Evolutionary conservation across 2,888 invertebrate species (phyloP), one percentile per base, ranked within the genome.

Genomic region (Hypomecis atomaria): DNA sequence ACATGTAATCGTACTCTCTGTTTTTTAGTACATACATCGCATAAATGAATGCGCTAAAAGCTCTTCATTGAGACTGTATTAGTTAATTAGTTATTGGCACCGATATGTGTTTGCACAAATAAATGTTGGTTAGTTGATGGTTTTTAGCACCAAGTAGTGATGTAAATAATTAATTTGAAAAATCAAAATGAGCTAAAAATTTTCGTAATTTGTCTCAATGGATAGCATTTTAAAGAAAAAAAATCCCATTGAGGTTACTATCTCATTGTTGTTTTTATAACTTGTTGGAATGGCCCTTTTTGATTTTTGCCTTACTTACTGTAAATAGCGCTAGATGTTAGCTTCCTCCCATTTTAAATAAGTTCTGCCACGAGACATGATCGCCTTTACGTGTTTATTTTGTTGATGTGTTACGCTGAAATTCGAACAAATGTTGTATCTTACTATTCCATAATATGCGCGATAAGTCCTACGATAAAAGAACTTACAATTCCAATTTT

Each of bases 301-400:
- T 43, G 40, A 55, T 49, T 59, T 54, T 55, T 61, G 47, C 58
- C 57, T 53, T 66, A 56, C 38, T 56, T 45, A 65, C 57, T 61
- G 60, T 62, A 50, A 42, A 62, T 70, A 61, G 78, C 77, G 77
- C 78, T 78, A 72, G 73, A 74, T 80, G 77, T 78, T 67, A 61
- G 59, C 67, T 72, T 65, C 48, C 49, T 71, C 69, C 70, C 47
- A 3, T 42, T 65, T 45, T 43, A 40, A 64, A 66, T 58, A 62
- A 65, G 63, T 72, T 77, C 75, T 71, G 74, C 76, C 72, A 54
- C 61, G 66, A 71, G 75, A 79, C 81, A 80, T 83, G 82, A 72
- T 58, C 71, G 73, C 75, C 67, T 71, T 75, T 75, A 40, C 8
- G 49, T 65, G 54, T 71, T 72, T 69, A 69, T 73, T 59, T 61